Evolutionary conservation across 1,140 invertebrate species (phyloP).

Genomic region (Lycorma delicatula): DNA sequence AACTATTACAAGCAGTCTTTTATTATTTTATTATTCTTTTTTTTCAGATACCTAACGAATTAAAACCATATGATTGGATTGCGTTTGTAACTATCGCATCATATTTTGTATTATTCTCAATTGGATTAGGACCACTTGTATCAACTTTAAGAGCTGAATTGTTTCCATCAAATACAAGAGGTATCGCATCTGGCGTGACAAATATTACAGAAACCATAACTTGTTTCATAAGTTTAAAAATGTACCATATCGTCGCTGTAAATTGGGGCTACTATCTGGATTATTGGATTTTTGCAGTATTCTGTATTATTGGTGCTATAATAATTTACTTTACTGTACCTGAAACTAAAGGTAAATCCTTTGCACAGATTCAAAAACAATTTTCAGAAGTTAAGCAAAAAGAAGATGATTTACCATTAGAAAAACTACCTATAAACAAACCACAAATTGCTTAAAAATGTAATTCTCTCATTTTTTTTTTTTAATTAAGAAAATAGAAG

Average conservation of each 20-base stretch:
- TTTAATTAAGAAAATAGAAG: no score
- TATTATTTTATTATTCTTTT: no score
- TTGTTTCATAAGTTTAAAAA: conserved; percentile 65
- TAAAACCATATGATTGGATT: conserved; percentile 46
- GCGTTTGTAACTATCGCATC: conserved; percentile 54
- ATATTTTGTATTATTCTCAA: conserved; percentile 58
- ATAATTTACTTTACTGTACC: conserved; percentile 57
- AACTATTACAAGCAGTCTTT: no score
- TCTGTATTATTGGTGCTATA: conserved; percentile 50
- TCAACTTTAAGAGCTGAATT: conserved; percentile 63
- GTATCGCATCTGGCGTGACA: conserved; percentile 56
- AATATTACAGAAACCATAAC: conserved; percentile 59
- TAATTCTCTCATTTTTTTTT: no score
- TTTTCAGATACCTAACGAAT: no score
- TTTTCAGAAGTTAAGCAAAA: no score
- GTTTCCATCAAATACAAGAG: conserved; percentile 59
- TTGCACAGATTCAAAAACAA: no score
- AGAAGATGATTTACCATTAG: no score
- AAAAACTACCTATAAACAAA: no score
- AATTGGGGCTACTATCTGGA: conserved; percentile 43
- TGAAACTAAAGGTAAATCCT: conserved; percentile 74
- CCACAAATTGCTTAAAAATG: no score
- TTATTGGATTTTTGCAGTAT: conserved; percentile 64
- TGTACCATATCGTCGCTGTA: conserved; percentile 48
- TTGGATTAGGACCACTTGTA: conserved; percentile 62